Conservation (phyloP, 2,797 vertebrate genomes). For the Taeniopygia guttata region DNA sequence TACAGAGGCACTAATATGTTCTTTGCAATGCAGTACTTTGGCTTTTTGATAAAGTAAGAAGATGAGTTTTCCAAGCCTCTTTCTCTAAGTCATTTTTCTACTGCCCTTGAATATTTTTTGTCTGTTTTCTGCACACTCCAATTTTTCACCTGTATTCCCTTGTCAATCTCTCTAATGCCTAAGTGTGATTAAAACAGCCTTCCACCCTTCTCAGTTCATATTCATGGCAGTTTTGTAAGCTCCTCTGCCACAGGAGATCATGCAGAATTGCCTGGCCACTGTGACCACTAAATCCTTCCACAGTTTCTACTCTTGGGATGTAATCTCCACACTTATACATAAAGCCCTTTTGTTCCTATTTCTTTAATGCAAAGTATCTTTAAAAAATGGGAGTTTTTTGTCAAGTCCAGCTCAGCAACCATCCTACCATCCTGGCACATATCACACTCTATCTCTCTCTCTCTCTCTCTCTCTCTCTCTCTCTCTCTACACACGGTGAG, state of each 20-base stretch:
- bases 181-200: conserved; percentile 19
- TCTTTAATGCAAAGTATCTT: not conserved
- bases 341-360: not conserved
- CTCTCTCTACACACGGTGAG: no score
- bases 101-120: not conserved
- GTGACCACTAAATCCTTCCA: not conserved
- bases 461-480: no score
- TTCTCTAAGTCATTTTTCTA: not conserved
- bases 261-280: not conserved
- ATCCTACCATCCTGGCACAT: not conserved
- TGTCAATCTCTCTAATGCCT: not conserved
- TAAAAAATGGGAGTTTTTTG: not conserved
- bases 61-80: not conserved
- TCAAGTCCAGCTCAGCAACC: not conserved
- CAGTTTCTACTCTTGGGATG: not conserved
- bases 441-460: not conserved
- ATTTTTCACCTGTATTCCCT: conserved; percentile 9
- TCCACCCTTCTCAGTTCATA: not conserved
- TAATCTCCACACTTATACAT: not conserved
- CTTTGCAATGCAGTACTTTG: not conserved
- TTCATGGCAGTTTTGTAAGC: not conserved
- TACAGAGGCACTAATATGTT: not conserved
- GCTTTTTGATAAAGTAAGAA: not conserved
- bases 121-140: not conserved
- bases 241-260: not conserved